Evolutionary conservation across 2,113 vertebrate genomes (phyloP), one percentile per base, ranked within the genome.

Genomic region (Rhombomys opimus): DNA sequence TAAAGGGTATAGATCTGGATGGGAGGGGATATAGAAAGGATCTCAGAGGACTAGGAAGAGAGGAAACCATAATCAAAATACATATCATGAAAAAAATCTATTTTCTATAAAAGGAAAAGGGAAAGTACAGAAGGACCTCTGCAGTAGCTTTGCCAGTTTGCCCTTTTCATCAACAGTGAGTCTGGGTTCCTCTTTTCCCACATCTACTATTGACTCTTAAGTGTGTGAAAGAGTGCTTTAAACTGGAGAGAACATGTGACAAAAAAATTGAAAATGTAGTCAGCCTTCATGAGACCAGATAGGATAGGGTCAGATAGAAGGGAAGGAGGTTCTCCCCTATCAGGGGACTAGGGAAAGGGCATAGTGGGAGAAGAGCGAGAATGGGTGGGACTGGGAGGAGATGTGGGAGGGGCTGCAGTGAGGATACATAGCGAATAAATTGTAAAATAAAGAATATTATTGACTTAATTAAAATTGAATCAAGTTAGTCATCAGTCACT

Each of bases 391-490:
- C 46, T 46, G 46, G 46, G 46, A 46, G 46, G 46, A 46, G 46
- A 46, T 46, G 46, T 4, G 46, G 46, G 46, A 46, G 46, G 46
- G 46, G 46, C 46, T 46, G 46, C 46, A 46, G 46, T 46, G 46
- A 5, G 46, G 46, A 46, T 46, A 46, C 5, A 46, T 46, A 46
- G 46, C 5, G 46, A 46, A 46, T 46, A 46, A 46, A 46, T 46
- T 46, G 5, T 52, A 27, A 93, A 88, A 35, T 63, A 81, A 63
- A 92, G 15, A 1, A 63, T 92, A 38, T 95, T 87, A 82, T 50
- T 81, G 32, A 85, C 52, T 86, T 89, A 63, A 76, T 93, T 95
- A 96, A 89, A 84, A 84, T 73, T 32, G 27, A 88, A 96, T 75
- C 38, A 32, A 86, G 2, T 61, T 81, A 86, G 23, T 14, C 23